Evolutionary conservation across 2,113 vertebrate genomes (phyloP).

Genomic region (Sphaerodactylus townsendi): DNA sequence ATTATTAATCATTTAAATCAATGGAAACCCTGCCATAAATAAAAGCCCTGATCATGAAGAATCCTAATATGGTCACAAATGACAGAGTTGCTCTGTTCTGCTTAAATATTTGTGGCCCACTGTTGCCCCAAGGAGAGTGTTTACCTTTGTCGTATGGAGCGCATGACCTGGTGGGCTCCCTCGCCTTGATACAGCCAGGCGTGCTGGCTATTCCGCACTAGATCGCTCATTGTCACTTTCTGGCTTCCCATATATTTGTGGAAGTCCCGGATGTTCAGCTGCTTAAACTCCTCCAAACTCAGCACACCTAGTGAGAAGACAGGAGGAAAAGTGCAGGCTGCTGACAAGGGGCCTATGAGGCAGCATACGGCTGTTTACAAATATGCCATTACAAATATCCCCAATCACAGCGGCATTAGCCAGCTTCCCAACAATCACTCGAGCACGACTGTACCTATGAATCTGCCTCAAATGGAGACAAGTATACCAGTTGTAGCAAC

Average conservation of each 20-base stretch:
- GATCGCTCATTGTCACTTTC: constrained; percentile 75
- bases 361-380: not conserved
- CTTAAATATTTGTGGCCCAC: not conserved
- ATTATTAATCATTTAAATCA: not conserved
- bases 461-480: not conserved
- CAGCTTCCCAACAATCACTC: not conserved
- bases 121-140: constrained; percentile 7
- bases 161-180: constrained; percentile 89
- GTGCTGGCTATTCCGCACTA: constrained; percentile 89
- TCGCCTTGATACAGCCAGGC: constrained; percentile 91
- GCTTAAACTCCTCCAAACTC: constrained; percentile 88
- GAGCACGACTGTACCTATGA: not conserved
- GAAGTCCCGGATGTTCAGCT: constrained; percentile 84
- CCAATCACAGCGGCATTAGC: not conserved
- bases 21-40: not conserved
- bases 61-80: not conserved
- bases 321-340: constrained; percentile 27
- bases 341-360: not conserved
- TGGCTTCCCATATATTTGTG: constrained; percentile 80
- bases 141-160: constrained; percentile 88
- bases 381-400: not conserved
- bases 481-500: not conserved
- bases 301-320: constrained; percentile 76
- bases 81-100: not conserved
- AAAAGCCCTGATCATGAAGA: not conserved